Evolutionary conservation across 53 echinoderm and acorn worm species (phyloP), one percentile per base, ranked within the genome.

Genomic region (Pentamera pediparva): DNA sequence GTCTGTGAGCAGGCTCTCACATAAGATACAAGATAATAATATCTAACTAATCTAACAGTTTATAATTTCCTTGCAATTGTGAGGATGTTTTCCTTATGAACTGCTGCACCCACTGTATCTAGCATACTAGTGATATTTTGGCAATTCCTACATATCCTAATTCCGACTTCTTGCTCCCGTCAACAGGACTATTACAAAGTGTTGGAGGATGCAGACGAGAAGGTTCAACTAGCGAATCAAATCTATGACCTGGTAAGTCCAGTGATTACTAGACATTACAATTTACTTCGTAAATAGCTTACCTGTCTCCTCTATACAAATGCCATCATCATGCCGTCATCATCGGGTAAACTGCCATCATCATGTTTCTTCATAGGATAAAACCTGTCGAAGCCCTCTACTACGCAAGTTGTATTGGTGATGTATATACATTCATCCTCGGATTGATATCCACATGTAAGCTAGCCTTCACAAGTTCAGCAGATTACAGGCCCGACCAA

Each of bases 141-240:
- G n/a, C n/a, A n/a, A n/a, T n/a, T n/a, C 5, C 19, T 21, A 43
- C 13, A 69, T 6, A 28, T 22, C 5, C 45, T 6, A 41, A 51
- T 13, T 48, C 6, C 15, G 12, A 19, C 7, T 5, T 7, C 28
- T 59, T 69, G n/a, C n/a, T 58, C 75, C 4, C 12, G 17, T 36
- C 38, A 76, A 21, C 86, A 96, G 96, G 96, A 96, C 37, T 96
- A 96, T 75, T 96, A 96, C 59, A 96, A 91, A 78, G 78, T 91
- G 4, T 69, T 96, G 31, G 96, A 96, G 75, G 88, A 91, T 65
- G 89, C 89, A 48, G 91, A 96, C 84, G 96, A 96, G 70, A 96
- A 96, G 78, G 96, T 96, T 8, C 96, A 96, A 78, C 71, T 96
- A 69, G 89, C 96, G 9, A 96, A 96, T 76, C 96, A 96, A 73